Evolutionary conservation across 2,888 invertebrate species (phyloP).

Genomic region (Rhagonycha lutea): DNA sequence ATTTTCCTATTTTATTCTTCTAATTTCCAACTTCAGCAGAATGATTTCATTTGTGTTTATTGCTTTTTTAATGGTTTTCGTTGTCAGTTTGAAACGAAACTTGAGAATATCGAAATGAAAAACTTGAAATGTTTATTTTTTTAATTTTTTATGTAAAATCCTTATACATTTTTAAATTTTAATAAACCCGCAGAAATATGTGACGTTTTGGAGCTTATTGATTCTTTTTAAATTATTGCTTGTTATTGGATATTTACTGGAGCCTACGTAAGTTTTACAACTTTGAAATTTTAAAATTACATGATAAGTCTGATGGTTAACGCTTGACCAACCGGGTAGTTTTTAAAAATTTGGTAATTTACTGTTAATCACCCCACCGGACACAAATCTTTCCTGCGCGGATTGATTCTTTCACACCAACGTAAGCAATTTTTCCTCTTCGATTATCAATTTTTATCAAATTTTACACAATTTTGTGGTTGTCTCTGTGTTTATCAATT

Average conservation of each 20-base stretch:
- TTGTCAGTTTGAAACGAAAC: not conserved
- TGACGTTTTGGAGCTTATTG: not conserved
- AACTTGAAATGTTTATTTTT: not conserved
- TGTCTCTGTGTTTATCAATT: not conserved
- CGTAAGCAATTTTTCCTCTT: not conserved
- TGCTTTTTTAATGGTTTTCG: not conserved
- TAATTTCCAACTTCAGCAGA: not conserved
- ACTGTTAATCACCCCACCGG: not conserved
- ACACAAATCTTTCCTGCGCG: not conserved
- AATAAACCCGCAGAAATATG: not conserved
- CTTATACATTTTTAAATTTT: not conserved
- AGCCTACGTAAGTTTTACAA: too few relatives aligned
- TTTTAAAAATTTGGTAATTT: not conserved
- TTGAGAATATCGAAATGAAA: not conserved
- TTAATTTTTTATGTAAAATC: too few relatives aligned
- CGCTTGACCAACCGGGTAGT: not conserved
- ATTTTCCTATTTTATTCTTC: not conserved
- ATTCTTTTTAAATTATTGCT: not conserved
- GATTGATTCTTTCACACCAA: not conserved
- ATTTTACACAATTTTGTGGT: not conserved
- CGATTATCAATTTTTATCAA: not conserved
- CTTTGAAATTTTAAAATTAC: too few relatives aligned
- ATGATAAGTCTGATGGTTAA: not conserved
- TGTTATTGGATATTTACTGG: too few relatives aligned
- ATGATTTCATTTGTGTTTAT: not conserved